Percentiles rank a stretch among this genome's conserved stretches.
phyloP scores from a whole-genome alignment of 2,888 invertebrate species.

The Xanthorhoe designata region DNA sequence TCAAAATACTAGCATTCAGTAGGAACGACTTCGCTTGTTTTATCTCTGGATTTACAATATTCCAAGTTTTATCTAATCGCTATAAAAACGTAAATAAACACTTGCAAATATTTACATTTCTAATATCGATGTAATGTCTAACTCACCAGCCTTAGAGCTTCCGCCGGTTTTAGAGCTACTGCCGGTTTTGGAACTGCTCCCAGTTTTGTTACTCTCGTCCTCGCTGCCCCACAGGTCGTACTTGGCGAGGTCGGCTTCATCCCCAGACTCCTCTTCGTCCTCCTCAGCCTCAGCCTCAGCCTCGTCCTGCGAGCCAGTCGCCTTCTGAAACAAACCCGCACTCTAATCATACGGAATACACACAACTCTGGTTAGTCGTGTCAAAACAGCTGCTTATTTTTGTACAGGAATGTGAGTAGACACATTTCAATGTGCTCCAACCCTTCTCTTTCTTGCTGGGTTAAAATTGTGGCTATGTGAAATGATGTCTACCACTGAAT shows the following conservation, averaged over 20 bases:
- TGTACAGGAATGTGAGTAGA: constrained; percentile 11
- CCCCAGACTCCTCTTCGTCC: constrained; percentile 87
- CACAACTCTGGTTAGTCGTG: constrained; percentile 5
- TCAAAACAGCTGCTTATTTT: constrained; percentile 27
- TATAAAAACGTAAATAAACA: background rate
- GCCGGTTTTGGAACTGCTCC: constrained; percentile 63
- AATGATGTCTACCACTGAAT: constrained; percentile 6
- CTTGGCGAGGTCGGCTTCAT: constrained; percentile 90
- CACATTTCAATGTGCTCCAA: background rate
- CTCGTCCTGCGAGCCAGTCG: constrained; percentile 67
- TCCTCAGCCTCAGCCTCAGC: constrained; percentile 83
- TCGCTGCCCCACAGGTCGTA: constrained; percentile 92
- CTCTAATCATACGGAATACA: constrained; percentile 29
- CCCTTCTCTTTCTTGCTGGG: background rate
- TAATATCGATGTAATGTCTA: background rate
- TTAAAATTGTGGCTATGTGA: background rate
- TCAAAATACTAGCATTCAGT: too few relatives aligned
- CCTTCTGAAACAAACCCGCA: constrained; percentile 73
- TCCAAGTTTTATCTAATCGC: too few relatives aligned
- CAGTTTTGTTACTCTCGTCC: constrained; percentile 76
- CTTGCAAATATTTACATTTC: too few relatives aligned
- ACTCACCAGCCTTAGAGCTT: constrained; percentile 27
- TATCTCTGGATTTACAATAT: too few relatives aligned
- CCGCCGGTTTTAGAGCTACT: constrained; percentile 51
- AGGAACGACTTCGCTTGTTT: too few relatives aligned